Base-by-base conservation (phyloP, 2,888 invertebrate genomes). In the Psylliodes chrysocephalus region DNA sequence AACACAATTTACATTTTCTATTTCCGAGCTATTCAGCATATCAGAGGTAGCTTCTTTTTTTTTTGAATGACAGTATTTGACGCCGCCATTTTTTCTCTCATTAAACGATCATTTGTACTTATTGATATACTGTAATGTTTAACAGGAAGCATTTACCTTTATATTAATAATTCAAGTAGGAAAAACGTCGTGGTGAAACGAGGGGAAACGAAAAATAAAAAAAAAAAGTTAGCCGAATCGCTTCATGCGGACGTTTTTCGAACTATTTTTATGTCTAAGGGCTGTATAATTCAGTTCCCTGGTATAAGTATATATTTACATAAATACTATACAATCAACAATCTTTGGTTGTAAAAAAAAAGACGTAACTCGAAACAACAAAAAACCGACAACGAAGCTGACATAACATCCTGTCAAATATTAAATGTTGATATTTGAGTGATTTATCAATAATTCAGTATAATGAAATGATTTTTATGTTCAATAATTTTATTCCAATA, bases 101-200 rank as follows among this genome's bases (percentile, higher is more conserved):
- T 30, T 59, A 53, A 61, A 53, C 57, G 74, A 76, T 65, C 79
- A 68, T 70, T 80, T 81, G 80, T 81, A 81, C 80, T 81, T 79
- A 80, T 79, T 77, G 75, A 79, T 79, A 49, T 80, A 80, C 77
- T 79, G 78, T 79, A 77, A 59, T 59, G 59, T 75, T 69, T 74
- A 81, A 81, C 78, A 81, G 81, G 81, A 81, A 81, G 81, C 80
- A 81, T 81, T 79, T 75, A 80, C 80, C 80, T 78, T 61, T 52
- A 35, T 38, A 14, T 47, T 53, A n/a, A n/a, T n/a, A n/a, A 47
- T 30, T 14, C 22, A 54, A 28, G 49, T 59, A 56, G n/a, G 47
- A 52, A 60, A 53, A 53, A 53, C 53, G 46, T 28, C 60, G 12
- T 12, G 10, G 8, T 22, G 22, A 44, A 42, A 22, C 44, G 10